Evolutionary conservation across 2,888 invertebrate genomes (phyloP).

Genomic region (Itoplectis maculator): DNA sequence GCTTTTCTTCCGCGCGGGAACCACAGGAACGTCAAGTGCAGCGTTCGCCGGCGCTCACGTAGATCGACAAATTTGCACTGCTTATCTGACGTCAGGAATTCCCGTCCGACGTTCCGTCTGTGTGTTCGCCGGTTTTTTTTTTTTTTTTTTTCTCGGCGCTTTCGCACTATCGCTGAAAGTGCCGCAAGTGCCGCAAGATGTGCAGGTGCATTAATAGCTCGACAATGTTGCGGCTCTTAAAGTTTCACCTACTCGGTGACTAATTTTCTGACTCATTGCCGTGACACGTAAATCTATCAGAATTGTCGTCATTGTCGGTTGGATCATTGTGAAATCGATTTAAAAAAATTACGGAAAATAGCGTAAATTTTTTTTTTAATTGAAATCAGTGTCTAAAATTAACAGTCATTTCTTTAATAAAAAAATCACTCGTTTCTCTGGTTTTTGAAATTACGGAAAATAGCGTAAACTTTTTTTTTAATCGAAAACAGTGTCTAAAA

Average conservation of each 20-base stretch:
- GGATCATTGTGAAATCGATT: too few relatives aligned
- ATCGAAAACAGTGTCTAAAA: too few relatives aligned
- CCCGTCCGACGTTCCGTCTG: conserved; percentile 51
- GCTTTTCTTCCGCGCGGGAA: background rate
- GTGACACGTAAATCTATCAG: background rate
- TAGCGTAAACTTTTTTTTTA: too few relatives aligned
- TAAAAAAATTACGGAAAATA: too few relatives aligned
- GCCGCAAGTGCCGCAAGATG: too few relatives aligned
- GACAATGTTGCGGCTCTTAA: background rate
- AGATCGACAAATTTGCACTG: conserved; percentile 78
- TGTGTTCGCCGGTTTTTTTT: conserved; percentile 25
- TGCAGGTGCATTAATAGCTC: too few relatives aligned
- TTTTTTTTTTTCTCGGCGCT: conserved; percentile 20
- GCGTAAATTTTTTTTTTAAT: too few relatives aligned
- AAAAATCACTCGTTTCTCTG: too few relatives aligned
- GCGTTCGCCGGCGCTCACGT: conserved; percentile 48
- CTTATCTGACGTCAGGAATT: conserved; percentile 75
- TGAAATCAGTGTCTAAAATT: too few relatives aligned
- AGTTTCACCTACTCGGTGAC: background rate
- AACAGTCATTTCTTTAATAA: too few relatives aligned
- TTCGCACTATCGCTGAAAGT: background rate
- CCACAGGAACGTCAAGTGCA: background rate
- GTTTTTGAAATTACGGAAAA: too few relatives aligned
- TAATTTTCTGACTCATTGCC: background rate
- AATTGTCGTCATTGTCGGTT: background rate